A percentile compares a stretch with the other conserved stretches of the same genome.
These are phyloP conservation scores for Phyllostomus hastatus DNA, from an alignment of 2,113 vertebrate genomes.

Conservation along the genomic window DNA sequence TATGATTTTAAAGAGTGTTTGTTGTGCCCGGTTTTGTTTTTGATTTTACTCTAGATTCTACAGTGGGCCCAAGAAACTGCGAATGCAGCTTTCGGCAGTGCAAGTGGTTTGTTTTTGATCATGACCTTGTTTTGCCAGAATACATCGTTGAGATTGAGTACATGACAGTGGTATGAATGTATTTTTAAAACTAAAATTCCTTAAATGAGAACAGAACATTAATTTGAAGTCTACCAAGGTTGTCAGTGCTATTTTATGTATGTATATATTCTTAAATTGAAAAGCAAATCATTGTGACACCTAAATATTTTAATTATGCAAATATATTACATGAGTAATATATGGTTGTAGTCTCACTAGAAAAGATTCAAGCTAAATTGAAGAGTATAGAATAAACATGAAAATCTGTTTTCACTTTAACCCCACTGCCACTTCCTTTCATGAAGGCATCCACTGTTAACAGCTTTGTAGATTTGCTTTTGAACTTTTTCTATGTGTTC, in stretches of 20 bases:
- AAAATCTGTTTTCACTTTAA: neutral
- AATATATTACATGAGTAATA: neutral
- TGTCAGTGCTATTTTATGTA: neutral
- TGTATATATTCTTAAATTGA: neutral
- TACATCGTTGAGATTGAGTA: constrained; percentile 88
- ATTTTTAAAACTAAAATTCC: constrained; percentile 6
- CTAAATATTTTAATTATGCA: neutral
- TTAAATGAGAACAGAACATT: constrained; percentile 24
- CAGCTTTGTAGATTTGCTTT: constrained; percentile 18
- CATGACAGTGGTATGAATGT: constrained; percentile 77
- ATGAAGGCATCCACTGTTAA: neutral
- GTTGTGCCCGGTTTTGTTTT: constrained; percentile 8
- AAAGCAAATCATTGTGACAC: constrained; percentile 13
- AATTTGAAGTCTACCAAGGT: constrained; percentile 15
- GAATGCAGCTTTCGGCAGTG: constrained; percentile 76
- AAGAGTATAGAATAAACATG: neutral
- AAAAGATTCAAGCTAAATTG: neutral
- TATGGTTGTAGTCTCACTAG: neutral
- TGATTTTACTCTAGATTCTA: constrained; percentile 65
- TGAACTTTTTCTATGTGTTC: neutral
- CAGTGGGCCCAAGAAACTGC: constrained; percentile 67
- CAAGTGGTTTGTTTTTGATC: constrained; percentile 89
- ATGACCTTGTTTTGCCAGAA: constrained; percentile 87
- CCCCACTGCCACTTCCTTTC: neutral
- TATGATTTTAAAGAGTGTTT: neutral